Evolutionary conservation across 2,113 vertebrate species (phyloP).

Genomic region (Ptilorrhoa leucosticta): DNA sequence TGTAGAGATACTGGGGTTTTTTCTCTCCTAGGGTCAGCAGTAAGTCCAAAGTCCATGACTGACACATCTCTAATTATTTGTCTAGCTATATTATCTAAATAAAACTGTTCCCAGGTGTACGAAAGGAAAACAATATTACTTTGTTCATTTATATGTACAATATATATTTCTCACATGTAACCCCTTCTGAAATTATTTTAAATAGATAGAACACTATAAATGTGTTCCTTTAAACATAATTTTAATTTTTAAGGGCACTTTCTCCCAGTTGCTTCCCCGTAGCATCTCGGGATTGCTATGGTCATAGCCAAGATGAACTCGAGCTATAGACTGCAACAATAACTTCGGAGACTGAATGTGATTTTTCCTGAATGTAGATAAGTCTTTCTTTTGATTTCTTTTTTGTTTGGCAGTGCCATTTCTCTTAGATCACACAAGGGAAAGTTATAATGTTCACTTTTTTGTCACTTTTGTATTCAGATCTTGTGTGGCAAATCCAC

Average conservation of each 20-base stretch:
- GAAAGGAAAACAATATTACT: neutral
- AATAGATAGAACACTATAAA: neutral
- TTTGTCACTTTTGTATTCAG: neutral
- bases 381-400: neutral
- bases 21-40: neutral
- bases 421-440: neutral
- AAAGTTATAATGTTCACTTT: neutral
- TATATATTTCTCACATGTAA: neutral
- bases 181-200: neutral
- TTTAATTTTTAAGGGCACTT: neutral
- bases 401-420: neutral
- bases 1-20: neutral
- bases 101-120: neutral
- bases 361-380: neutral
- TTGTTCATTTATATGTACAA: neutral
- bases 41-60: neutral
- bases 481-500: neutral
- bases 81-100: neutral
- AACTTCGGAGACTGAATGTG: neutral
- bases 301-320: neutral
- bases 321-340: neutral
- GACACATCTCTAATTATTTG: neutral
- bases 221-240: neutral
- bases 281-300: rapidly evolving
- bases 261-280: neutral